These are phyloP conservation scores for Allobates femoralis DNA, from an alignment of 2,797 vertebrate species.

Conservation along the genomic window DNA sequence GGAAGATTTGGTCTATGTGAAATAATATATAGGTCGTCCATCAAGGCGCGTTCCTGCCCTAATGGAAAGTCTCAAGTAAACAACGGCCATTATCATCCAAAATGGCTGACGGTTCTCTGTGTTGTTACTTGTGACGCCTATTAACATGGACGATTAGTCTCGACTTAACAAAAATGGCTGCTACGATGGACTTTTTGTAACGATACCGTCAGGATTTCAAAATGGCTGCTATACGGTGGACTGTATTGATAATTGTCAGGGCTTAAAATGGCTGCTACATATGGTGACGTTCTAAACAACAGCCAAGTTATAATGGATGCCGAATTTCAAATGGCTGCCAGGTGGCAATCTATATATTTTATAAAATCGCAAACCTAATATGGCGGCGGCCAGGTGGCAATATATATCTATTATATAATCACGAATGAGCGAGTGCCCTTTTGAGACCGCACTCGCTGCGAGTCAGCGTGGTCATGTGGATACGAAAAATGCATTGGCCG, in stretches of 20 bases:
- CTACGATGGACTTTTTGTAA: not conserved
- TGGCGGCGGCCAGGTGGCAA: too few species aligned
- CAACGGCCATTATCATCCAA: too few species aligned
- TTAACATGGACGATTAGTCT: not conserved
- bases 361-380: not conserved
- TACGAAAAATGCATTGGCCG: too few species aligned
- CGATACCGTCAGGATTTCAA: not conserved
- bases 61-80: constrained; percentile 20
- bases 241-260: not conserved
- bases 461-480: too few species aligned
- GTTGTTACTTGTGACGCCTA: not conserved
- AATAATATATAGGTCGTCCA: not conserved
- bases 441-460: too few species aligned
- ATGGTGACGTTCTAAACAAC: not conserved
- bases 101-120: too few species aligned
- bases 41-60: not conserved
- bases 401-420: too few species aligned
- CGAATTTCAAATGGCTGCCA: constrained; percentile 29
- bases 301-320: not conserved
- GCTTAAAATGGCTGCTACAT: not conserved
- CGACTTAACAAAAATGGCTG: not conserved
- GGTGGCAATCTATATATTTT: not conserved
- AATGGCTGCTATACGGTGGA: not conserved
- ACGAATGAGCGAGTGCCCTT: too few species aligned
- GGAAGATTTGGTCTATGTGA: not conserved